Percentiles rank a stretch among this genome's conserved stretches.
Conservation (phyloP, 37 sponge, comb jelly and placozoan genomes). For the Amphimedon queenslandica region DNA sequence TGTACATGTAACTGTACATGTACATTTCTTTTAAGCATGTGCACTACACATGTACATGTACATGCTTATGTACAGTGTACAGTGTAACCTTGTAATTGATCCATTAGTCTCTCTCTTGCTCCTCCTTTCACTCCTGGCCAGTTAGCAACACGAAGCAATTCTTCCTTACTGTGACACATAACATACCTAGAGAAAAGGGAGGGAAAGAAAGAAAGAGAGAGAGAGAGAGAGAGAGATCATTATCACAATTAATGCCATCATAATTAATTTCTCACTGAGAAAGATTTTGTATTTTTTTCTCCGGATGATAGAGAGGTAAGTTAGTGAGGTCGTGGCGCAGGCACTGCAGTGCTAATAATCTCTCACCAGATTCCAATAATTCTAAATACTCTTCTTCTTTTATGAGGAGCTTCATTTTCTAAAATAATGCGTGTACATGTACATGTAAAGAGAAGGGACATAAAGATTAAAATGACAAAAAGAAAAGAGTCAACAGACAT, state of each 20-base stretch:
- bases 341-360: conserved; percentile 80
- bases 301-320: conserved; percentile 55
- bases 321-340: conserved; percentile 85
- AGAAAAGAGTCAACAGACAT: no score
- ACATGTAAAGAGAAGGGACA: no score
- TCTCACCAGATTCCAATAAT: conserved; percentile 69
- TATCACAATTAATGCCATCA: background rate
- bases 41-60: background rate
- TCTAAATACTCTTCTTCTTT: conserved; percentile 97
- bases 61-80: no score
- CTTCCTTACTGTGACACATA: conserved; percentile 80
- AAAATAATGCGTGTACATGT: no score
- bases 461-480: no score
- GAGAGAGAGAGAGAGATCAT: no score
- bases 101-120: conserved; percentile 79
- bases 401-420: conserved; percentile 83
- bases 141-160: conserved; percentile 63
- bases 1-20: no score
- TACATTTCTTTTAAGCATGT: background rate
- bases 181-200: conserved; percentile 50
- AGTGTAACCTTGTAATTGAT: conserved; percentile 86
- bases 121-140: conserved; percentile 88
- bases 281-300: conserved; percentile 65
- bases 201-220: no score
- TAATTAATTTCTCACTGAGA: conserved; percentile 24